Conservation (phyloP, 2,888 invertebrate species). For the Pecten maximus region DNA sequence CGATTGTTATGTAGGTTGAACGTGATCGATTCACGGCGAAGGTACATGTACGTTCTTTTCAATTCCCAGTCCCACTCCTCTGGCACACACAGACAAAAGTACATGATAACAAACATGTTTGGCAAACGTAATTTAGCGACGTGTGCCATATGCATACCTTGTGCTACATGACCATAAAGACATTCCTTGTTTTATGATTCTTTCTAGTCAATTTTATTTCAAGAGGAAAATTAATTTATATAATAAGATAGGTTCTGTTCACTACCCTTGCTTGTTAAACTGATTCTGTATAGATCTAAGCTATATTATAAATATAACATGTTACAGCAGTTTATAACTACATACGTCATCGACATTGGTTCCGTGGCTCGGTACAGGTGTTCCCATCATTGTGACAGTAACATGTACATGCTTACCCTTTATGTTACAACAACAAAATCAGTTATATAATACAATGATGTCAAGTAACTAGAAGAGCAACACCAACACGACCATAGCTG, state of each 20-base stretch:
- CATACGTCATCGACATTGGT: no score
- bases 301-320: no score
- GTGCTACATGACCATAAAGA: not conserved
- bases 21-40: not conserved
- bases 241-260: not conserved
- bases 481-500: no score
- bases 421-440: no score
- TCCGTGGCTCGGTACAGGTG: no score
- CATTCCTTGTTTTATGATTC: not conserved
- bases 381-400: no score
- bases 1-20: not conserved
- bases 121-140: not conserved
- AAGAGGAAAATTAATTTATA: not conserved
- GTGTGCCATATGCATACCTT: not conserved
- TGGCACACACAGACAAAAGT: not conserved
- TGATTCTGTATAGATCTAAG: no score
- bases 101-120: not conserved
- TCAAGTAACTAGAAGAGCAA: no score
- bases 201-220: not conserved
- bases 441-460: no score
- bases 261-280: not conserved
- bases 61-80: not conserved
- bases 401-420: no score
- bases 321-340: no score
- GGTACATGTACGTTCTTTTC: not conserved